phyloP scores from a whole-genome alignment of 2,888 invertebrate genomes.

The Trachelus stipa region DNA sequence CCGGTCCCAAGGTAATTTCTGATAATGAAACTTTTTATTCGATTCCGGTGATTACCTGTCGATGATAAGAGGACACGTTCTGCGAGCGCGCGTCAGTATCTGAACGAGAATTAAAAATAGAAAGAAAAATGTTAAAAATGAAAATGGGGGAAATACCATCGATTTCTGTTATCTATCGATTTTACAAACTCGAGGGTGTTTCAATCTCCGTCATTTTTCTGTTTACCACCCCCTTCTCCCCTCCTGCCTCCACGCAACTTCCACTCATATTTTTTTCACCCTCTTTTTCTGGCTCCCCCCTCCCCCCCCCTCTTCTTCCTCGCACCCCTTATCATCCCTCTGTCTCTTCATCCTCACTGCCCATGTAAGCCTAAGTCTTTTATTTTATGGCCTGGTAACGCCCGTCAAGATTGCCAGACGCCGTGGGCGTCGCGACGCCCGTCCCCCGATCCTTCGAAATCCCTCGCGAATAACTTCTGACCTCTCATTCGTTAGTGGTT shows the following conservation, averaged over 20 bases:
- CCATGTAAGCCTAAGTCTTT: background rate
- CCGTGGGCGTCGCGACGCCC: background rate
- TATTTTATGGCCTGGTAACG: background rate
- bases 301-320: fast-evolving
- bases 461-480: background rate
- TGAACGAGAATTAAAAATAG: background rate
- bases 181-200: slow-evolving; percentile 14
- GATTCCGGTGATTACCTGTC: slow-evolving; percentile 5
- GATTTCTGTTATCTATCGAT: slow-evolving; percentile 23
- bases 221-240: too few relatives aligned
- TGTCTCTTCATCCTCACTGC: too few relatives aligned
- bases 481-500: too few relatives aligned
- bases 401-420: background rate
- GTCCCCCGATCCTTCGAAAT: background rate
- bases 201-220: background rate
- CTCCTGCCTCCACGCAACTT: too few relatives aligned
- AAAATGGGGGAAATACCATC: background rate
- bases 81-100: background rate
- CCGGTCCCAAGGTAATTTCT: slow-evolving; percentile 5
- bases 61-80: background rate
- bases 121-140: background rate
- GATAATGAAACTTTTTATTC: slow-evolving; percentile 14
- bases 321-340: too few relatives aligned
- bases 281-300: background rate
- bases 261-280: too few relatives aligned